These are phyloP conservation scores for Tenthredo mesomela DNA, from an alignment of 2,888 invertebrate genomes.

Conservation along the genomic window DNA sequence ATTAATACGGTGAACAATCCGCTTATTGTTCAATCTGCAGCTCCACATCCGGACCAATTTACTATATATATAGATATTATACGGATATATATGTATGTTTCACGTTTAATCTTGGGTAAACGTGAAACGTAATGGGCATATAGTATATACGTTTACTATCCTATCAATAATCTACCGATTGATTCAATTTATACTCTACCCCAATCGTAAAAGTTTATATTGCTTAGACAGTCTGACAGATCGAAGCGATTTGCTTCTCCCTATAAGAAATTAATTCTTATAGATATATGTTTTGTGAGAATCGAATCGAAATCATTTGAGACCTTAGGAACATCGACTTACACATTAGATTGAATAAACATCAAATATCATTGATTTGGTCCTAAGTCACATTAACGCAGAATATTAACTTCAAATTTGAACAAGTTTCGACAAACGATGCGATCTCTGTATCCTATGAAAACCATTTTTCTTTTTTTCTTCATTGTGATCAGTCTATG, in stretches of 20 bases:
- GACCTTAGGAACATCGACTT: too few species aligned
- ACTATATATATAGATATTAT: background rate
- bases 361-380: too few species aligned
- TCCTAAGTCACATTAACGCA: too few species aligned
- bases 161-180: constrained; percentile 8
- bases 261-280: background rate
- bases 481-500: too few species aligned
- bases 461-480: too few species aligned
- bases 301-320: too few species aligned
- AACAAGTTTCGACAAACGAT: too few species aligned
- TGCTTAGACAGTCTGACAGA: background rate
- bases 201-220: background rate
- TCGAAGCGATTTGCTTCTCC: background rate
- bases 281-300: too few species aligned
- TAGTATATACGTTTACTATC: too few species aligned
- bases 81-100: background rate
- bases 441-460: too few species aligned
- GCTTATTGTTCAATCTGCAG: constrained; percentile 7
- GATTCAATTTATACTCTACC: constrained; percentile 20
- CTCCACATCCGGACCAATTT: background rate
- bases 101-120: background rate
- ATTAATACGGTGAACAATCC: constrained; percentile 2
- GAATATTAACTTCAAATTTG: too few species aligned
- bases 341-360: too few species aligned
- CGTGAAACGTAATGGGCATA: background rate